A percentile compares a stretch with the other conserved stretches of the same genome.
Conservation (phyloP, 2,797 vertebrate species). For the Masticophis lateralis region DNA sequence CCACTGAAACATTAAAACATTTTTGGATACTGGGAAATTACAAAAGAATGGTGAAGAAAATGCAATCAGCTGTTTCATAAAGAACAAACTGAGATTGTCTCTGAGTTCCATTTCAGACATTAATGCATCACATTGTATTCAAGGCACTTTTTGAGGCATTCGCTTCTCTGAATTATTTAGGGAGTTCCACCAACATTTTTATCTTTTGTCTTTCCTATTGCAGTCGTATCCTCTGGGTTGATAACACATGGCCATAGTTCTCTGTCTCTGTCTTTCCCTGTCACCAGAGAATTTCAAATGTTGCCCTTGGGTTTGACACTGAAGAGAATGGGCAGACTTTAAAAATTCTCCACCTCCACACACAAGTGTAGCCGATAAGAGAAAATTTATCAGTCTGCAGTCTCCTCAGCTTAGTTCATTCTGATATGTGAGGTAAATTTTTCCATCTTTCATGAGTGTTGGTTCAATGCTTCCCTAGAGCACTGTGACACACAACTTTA, state of each 20-base stretch:
- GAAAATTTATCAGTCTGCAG: constrained; percentile 60
- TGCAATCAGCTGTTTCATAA: not conserved
- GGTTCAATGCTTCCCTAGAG: constrained; percentile 34
- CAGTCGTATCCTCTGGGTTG: constrained; percentile 36
- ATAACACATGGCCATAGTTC: constrained; percentile 57
- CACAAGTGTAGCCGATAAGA: constrained; percentile 47
- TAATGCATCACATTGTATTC: not conserved
- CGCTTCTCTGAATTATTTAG: constrained; percentile 50
- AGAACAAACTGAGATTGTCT: not conserved
- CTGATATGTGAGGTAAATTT: constrained; percentile 56
- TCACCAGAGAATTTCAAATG: constrained; percentile 59
- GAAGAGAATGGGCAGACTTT: constrained; percentile 55
- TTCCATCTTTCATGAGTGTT: constrained; percentile 40
- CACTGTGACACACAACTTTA: constrained; percentile 5
- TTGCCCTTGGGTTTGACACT: constrained; percentile 60
- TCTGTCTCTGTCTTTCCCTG: constrained; percentile 57
- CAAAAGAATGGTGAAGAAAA: not conserved
- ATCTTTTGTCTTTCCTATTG: constrained; percentile 52
- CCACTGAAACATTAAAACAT: not conserved
- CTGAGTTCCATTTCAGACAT: not conserved
- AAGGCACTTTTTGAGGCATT: constrained; percentile 34
- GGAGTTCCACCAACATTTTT: constrained; percentile 41
- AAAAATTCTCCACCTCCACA: constrained; percentile 55
- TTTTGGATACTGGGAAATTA: not conserved
- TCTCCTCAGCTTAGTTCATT: constrained; percentile 37